Evolutionary conservation across 2,797 vertebrate species (phyloP).

Genomic region (Macropus fuliginosus): DNA sequence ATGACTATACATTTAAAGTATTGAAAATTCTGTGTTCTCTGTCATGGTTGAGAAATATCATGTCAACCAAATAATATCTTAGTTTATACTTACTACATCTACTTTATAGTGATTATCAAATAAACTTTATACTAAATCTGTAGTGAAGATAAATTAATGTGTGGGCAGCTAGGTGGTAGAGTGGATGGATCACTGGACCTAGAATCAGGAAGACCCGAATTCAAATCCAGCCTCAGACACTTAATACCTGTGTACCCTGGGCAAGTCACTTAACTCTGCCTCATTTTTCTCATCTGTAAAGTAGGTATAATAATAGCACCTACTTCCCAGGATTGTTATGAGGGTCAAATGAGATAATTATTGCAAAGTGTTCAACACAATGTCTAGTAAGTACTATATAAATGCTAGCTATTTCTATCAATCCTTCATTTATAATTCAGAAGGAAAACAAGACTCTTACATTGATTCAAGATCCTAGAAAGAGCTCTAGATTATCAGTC

Average conservation of each 20-base stretch:
- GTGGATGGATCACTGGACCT: background rate
- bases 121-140: background rate
- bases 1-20: slow-evolving; percentile 25
- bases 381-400: background rate
- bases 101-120: background rate
- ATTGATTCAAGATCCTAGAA: background rate
- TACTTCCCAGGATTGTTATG: background rate
- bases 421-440: background rate
- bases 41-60: slow-evolving; percentile 48
- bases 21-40: slow-evolving; percentile 45
- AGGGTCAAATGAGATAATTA: background rate
- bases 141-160: background rate
- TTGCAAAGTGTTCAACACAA: background rate
- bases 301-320: background rate
- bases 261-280: background rate
- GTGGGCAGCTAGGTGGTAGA: background rate
- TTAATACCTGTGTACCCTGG: background rate
- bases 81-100: slow-evolving; percentile 48
- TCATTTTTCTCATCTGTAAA: background rate
- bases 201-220: background rate
- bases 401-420: background rate
- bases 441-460: background rate
- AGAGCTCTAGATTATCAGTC: background rate
- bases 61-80: slow-evolving; percentile 61
- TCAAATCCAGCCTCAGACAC: background rate